phyloP scores from a whole-genome alignment of 1,140 invertebrate genomes.

The Temnothorax nylanderi region DNA sequence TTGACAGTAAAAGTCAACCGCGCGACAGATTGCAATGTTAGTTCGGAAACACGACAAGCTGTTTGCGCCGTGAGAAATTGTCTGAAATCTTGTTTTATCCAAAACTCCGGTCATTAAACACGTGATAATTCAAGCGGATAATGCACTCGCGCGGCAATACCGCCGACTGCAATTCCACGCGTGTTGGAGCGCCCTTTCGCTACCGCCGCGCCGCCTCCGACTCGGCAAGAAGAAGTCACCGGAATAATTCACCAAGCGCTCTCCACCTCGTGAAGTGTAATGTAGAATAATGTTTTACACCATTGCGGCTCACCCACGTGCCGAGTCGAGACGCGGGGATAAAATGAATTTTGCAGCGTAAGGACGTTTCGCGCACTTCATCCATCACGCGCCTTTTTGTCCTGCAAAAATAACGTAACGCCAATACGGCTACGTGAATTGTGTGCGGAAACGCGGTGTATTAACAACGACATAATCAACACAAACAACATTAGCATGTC shows the following conservation, averaged over 20 bases:
- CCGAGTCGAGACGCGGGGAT: conserved; percentile 24
- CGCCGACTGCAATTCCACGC: conserved; percentile 48
- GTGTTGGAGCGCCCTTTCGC: conserved; percentile 13
- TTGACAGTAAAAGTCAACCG: conserved; percentile 8
- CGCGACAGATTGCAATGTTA: conserved; percentile 2
- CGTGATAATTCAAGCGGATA: conserved; percentile 52
- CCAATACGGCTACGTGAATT: conserved; percentile 63
- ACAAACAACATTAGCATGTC: not conserved
- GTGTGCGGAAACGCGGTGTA: conserved; percentile 7
- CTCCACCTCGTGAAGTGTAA: conserved; percentile 66
- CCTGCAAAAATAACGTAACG: conserved; percentile 34
- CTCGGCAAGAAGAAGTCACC: conserved; percentile 46
- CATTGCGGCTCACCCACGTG: conserved; percentile 23
- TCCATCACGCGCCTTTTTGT: conserved; percentile 64
- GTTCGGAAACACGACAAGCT: conserved; percentile 24
- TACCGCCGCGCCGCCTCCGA: not conserved
- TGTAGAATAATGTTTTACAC: conserved; percentile 75
- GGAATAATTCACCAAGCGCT: conserved; percentile 66
- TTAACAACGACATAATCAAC: conserved; percentile 47
- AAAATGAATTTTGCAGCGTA: conserved; percentile 71
- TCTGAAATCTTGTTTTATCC: conserved; percentile 52
- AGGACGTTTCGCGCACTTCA: conserved; percentile 56
- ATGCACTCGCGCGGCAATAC: conserved; percentile 41
- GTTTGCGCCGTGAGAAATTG: not conserved
- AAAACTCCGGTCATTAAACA: conserved; percentile 52